phyloP scores from a whole-genome alignment of 2,888 invertebrate genomes.

The Trichopoda pennipes region DNA sequence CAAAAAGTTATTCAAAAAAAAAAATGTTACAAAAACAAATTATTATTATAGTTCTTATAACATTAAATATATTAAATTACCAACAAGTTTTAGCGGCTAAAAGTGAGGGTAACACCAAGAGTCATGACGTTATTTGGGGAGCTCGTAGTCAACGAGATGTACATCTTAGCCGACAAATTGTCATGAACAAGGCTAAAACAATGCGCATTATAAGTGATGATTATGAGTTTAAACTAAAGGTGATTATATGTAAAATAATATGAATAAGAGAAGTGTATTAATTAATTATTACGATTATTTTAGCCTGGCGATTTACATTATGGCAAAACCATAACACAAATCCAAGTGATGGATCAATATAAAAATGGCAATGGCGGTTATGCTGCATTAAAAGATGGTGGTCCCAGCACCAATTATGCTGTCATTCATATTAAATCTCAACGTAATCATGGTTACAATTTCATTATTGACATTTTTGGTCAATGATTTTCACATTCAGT shows the following conservation, averaged over 20 bases:
- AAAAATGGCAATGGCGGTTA: conserved; percentile 70
- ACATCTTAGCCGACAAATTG: conserved; percentile 67
- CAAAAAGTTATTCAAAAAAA: neutral
- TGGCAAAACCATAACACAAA: conserved; percentile 70
- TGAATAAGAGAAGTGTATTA: neutral
- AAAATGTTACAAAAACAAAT: conserved; percentile 33
- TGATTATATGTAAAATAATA: conserved; percentile 12
- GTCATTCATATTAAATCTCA: conserved; percentile 77
- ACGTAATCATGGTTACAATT: conserved; percentile 80
- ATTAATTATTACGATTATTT: conserved; percentile 1
- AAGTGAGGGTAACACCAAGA: conserved; percentile 26
- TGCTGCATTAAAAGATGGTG: conserved; percentile 69
- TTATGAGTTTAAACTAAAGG: conserved; percentile 69
- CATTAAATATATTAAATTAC: conserved; percentile 12
- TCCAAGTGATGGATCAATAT: conserved; percentile 70
- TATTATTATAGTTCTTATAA: conserved; percentile 31
- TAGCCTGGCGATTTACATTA: conserved; percentile 58
- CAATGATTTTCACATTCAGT: conserved; percentile 36
- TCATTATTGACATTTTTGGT: conserved; percentile 79
- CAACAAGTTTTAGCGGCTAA: conserved; percentile 33
- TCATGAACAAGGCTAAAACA: conserved; percentile 66
- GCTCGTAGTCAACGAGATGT: conserved; percentile 69
- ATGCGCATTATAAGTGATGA: conserved; percentile 69
- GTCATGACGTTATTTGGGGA: conserved; percentile 70
- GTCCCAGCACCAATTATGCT: conserved; percentile 70